phyloP scores from a whole-genome alignment of 2,113 vertebrate species.

The Plotosus lineatus region DNA sequence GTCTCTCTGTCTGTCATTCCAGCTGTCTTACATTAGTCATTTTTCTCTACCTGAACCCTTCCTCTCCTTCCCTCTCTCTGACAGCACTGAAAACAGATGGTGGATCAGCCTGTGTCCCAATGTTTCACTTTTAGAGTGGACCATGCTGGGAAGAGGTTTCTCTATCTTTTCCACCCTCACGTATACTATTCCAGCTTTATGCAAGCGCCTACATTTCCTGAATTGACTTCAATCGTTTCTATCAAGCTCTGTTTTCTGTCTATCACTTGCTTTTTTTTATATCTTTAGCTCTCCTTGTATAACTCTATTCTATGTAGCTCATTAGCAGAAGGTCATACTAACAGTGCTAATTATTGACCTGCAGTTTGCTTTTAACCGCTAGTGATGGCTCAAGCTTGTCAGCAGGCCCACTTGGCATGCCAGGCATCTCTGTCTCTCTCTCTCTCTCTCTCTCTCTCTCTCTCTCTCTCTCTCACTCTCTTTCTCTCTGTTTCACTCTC shows the following conservation, averaged over 20 bases:
- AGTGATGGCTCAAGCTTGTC: constrained; percentile 20
- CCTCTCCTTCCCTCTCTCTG: constrained; percentile 21
- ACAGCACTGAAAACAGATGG: constrained; percentile 68
- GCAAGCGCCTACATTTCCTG: not conserved
- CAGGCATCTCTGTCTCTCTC: constrained; percentile 15
- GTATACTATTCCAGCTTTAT: not conserved
- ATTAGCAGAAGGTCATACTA: constrained; percentile 41
- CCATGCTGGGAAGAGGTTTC: constrained; percentile 63
- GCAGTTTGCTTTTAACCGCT: constrained; percentile 38
- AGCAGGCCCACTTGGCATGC: constrained; percentile 21
- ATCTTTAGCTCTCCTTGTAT: constrained; percentile 18
- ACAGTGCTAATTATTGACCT: constrained; percentile 48
- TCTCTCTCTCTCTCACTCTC: not conserved
- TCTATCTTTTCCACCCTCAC: constrained; percentile 52
- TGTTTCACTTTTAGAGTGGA: constrained; percentile 68
- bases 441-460: constrained; percentile 5
- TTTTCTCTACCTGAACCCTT: constrained; percentile 29
- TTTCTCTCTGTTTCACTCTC: not conserved
- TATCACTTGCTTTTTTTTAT: constrained; percentile 29
- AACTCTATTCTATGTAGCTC: constrained; percentile 25
- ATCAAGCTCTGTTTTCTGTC: not conserved
- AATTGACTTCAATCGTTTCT: constrained; percentile 8
- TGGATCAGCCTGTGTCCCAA: constrained; percentile 71
- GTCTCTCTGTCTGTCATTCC: not conserved
- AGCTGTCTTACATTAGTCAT: not conserved